Percentiles rank a stretch among this genome's conserved stretches.
These are phyloP conservation scores for Gymnocypris eckloni DNA, from an alignment of 2,797 vertebrate genomes.

Conservation along the genomic window DNA sequence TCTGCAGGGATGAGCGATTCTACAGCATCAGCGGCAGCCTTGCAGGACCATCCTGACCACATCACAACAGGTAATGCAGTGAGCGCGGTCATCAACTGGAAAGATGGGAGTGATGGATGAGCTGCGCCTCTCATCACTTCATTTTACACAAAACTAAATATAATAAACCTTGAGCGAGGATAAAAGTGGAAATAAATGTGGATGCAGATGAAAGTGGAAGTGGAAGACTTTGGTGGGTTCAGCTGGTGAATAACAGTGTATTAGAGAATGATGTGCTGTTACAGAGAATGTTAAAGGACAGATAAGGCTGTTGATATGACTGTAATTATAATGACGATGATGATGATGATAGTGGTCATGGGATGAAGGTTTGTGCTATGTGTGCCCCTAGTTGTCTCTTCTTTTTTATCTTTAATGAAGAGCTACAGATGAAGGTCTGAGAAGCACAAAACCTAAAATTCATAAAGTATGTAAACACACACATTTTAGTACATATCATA, in stretches of 20 bases:
- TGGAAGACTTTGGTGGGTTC: not conserved
- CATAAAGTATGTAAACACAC: not conserved
- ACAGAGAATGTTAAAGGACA: not conserved
- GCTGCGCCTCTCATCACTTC: slow-evolving; percentile 27
- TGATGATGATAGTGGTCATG: slow-evolving; percentile 56
- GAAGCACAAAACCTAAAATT: not conserved
- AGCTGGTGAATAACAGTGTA: not conserved
- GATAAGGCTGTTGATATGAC: not conserved
- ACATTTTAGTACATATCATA: too few relatives aligned
- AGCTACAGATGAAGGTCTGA: not conserved
- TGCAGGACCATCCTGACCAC: slow-evolving; percentile 53
- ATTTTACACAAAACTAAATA: slow-evolving; percentile 20
- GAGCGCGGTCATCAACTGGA: slow-evolving; percentile 43
- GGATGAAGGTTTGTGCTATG: slow-evolving; percentile 50
- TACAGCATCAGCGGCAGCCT: slow-evolving; percentile 44
- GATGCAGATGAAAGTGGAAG: not conserved
- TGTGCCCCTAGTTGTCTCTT: slow-evolving; percentile 73
- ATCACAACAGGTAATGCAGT: slow-evolving; percentile 56
- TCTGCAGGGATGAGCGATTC: slow-evolving; percentile 44
- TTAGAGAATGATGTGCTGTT: not conserved
- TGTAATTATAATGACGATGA: not conserved
- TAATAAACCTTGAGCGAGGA: slow-evolving; percentile 7
- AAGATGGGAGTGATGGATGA: slow-evolving; percentile 52
- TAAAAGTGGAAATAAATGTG: not conserved
- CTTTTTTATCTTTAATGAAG: slow-evolving; percentile 38